Conservation (phyloP, 2,888 invertebrate species). For the Nemurella pictetii region DNA sequence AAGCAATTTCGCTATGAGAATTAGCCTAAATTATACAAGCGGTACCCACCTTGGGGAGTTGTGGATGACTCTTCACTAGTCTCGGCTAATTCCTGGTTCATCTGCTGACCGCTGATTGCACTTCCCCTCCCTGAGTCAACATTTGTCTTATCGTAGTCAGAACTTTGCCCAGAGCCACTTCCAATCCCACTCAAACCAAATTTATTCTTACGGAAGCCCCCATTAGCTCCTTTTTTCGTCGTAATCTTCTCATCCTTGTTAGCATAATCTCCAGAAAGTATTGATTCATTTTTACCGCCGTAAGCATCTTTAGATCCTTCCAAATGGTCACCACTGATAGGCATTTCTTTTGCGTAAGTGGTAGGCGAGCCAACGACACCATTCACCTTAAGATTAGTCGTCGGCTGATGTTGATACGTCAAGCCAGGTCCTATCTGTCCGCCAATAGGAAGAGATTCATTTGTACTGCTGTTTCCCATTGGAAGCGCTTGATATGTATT, state of each 20-base stretch:
- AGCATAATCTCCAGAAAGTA: slow-evolving; percentile 40
- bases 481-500: slow-evolving; percentile 9
- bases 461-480: not conserved
- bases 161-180: slow-evolving; percentile 41
- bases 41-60: slow-evolving; percentile 12
- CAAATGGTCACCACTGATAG: not conserved
- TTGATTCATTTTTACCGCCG: slow-evolving; percentile 18
- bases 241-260: slow-evolving; percentile 2
- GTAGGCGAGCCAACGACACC: not conserved
- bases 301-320: slow-evolving; percentile 4
- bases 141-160: slow-evolving; percentile 76
- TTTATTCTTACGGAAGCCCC: slow-evolving; percentile 18
- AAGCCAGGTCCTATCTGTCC: not conserved
- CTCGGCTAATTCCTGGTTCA: slow-evolving; percentile 37
- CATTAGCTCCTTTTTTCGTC: slow-evolving; percentile 2
- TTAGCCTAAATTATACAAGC: not conserved
- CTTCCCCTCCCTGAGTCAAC: slow-evolving; percentile 81
- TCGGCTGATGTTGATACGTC: not conserved
- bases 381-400: not conserved
- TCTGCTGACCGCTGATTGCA: slow-evolving; percentile 65
- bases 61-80: slow-evolving; percentile 43
- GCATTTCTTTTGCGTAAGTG: not conserved
- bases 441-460: not conserved
- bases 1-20: not conserved
- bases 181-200: slow-evolving; percentile 21